A percentile compares a stretch with the other conserved stretches of the same genome.
These are phyloP conservation scores for Archilochus colubris DNA, from an alignment of 2,113 vertebrate species.

Conservation along the genomic window DNA sequence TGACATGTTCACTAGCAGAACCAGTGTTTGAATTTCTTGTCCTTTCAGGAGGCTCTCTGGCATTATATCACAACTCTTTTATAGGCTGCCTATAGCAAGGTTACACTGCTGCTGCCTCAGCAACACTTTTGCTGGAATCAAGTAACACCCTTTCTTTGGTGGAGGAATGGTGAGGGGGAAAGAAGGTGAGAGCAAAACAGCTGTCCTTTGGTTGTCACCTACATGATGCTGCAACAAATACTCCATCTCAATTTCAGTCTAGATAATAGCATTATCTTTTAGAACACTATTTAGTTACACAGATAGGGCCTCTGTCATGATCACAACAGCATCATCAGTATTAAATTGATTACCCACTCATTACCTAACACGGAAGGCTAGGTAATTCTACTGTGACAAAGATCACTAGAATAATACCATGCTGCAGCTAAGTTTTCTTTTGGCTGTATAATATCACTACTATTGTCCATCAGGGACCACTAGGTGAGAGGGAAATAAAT, in stretches of 20 bases:
- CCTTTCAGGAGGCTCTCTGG: background rate
- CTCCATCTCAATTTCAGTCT: background rate
- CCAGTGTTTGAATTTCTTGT: background rate
- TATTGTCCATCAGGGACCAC: background rate
- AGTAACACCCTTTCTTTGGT: background rate
- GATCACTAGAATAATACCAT: background rate
- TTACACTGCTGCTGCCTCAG: background rate
- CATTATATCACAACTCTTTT: background rate
- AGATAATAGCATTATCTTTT: background rate
- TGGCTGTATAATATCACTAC: accelerated
- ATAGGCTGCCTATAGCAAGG: background rate
- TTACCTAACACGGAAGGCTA: background rate
- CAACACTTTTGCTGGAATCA: background rate
- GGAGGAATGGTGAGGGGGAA: background rate
- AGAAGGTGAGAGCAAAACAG: background rate
- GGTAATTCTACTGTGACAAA: background rate
- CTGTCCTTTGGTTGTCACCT: background rate
- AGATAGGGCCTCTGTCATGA: background rate
- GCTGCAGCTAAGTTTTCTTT: background rate
- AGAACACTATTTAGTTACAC: background rate
- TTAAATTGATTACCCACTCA: background rate
- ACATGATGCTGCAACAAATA: background rate
- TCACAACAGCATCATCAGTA: background rate
- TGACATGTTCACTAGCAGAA: accelerated
- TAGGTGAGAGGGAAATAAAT: background rate